Percentiles rank a stretch among this genome's conserved stretches.
These are phyloP conservation scores for Plebejus argus DNA, from an alignment of 2,888 invertebrate species.

Conservation along the genomic window DNA sequence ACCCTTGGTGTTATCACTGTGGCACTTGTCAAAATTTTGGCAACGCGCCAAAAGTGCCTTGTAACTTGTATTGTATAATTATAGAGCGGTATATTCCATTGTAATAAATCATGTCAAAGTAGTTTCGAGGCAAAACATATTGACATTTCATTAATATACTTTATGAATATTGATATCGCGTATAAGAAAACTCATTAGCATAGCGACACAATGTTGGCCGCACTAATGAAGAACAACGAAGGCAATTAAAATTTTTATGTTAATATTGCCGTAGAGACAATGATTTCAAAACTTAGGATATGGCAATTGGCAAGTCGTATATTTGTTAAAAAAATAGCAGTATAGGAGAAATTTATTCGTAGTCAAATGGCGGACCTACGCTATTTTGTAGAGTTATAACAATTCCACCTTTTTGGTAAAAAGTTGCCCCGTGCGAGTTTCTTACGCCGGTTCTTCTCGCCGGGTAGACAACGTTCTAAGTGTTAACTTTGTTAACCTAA, in stretches of 20 bases:
- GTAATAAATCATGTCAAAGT: constrained; percentile 28
- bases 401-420: too few relatives aligned
- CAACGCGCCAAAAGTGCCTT: background rate
- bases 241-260: constrained; percentile 76
- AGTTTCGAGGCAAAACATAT: constrained; percentile 28
- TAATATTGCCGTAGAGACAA: constrained; percentile 49
- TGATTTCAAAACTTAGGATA: background rate
- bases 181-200: constrained; percentile 34
- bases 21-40: background rate
- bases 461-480: too few relatives aligned
- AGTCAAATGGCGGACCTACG: too few relatives aligned
- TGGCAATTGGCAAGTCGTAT: background rate
- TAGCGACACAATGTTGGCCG: constrained; percentile 37
- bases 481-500: too few relatives aligned
- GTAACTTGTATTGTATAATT: background rate
- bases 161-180: constrained; percentile 27
- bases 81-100: background rate
- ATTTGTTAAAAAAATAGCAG: background rate
- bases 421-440: too few relatives aligned
- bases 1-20: background rate
- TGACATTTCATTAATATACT: constrained; percentile 32
- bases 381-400: too few relatives aligned
- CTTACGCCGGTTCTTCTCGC: too few relatives aligned
- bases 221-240: constrained; percentile 54
- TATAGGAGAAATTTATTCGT: too few relatives aligned